phyloP scores from a whole-genome alignment of 30 jellyfish, hydroid and myxozoan species.

The Aurelia sp. region DNA sequence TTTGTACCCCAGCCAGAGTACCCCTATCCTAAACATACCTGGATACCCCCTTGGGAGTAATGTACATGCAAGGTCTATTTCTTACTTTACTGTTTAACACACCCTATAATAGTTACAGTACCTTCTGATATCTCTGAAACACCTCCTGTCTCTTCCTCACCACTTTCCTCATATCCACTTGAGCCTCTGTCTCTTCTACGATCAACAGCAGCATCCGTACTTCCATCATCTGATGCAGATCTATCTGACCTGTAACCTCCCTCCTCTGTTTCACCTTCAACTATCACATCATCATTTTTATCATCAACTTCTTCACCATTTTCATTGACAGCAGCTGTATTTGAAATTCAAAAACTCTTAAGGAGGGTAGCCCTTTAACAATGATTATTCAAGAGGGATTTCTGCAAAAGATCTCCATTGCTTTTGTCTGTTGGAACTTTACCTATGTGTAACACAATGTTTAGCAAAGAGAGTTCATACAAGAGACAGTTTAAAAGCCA shows the following conservation, averaged over 20 bases:
- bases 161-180: constrained; percentile 76
- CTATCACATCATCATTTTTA: constrained; percentile 35
- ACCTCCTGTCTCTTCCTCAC: constrained; percentile 63
- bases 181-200: constrained; percentile 50
- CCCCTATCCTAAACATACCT: no score
- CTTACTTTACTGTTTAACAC: no score
- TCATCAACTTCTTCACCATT: constrained; percentile 20
- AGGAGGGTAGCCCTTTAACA: background rate
- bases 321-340: background rate
- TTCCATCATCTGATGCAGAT: constrained; percentile 62
- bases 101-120: background rate
- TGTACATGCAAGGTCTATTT: no score
- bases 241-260: constrained; percentile 56
- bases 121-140: constrained; percentile 65
- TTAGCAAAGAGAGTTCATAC: no score
- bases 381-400: no score
- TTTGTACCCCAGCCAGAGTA: no score
- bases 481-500: no score
- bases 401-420: no score
- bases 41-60: no score
- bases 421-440: no score
- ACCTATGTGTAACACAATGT: no score
- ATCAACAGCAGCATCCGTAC: constrained; percentile 56
- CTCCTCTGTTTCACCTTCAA: constrained; percentile 51
- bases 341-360: background rate